These are phyloP conservation scores for Neoaliturus tenellus DNA, from an alignment of 2,888 invertebrate species.

Conservation along the genomic window DNA sequence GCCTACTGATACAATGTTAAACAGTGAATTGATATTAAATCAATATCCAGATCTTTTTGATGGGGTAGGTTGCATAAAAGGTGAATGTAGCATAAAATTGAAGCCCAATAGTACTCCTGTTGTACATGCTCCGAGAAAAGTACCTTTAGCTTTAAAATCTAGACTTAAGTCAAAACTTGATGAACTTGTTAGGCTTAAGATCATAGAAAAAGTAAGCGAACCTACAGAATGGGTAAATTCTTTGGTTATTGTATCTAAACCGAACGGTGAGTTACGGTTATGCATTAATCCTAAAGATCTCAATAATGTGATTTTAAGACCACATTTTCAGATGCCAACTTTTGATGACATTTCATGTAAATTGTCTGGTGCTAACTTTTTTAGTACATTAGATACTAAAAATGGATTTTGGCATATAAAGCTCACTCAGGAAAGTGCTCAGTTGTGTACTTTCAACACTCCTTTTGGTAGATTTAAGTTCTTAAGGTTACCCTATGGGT, in stretches of 20 bases:
- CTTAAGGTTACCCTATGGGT: slow-evolving; percentile 42
- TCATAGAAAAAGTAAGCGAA: background rate
- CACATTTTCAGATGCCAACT: background rate
- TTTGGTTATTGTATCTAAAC: background rate
- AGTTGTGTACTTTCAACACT: slow-evolving; percentile 56
- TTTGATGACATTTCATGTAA: background rate
- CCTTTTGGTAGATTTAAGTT: slow-evolving; percentile 60
- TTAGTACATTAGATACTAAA: slow-evolving; percentile 11
- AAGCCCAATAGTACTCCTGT: background rate
- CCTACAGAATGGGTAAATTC: slow-evolving; percentile 12
- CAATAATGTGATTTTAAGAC: background rate
- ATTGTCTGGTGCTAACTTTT: background rate
- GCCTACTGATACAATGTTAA: background rate
- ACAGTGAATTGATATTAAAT: background rate
- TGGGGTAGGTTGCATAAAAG: background rate
- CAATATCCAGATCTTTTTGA: background rate
- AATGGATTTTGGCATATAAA: slow-evolving; percentile 25
- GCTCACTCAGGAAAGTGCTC: background rate
- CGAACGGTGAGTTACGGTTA: background rate
- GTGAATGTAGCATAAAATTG: background rate
- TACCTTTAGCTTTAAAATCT: slow-evolving; percentile 20
- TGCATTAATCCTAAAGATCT: background rate
- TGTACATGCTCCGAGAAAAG: slow-evolving; percentile 19
- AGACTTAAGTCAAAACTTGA: slow-evolving; percentile 13
- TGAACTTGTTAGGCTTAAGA: slow-evolving; percentile 20